Evolutionary conservation across 2,113 vertebrate genomes (phyloP).

Genomic region (Phaethon lepturus): DNA sequence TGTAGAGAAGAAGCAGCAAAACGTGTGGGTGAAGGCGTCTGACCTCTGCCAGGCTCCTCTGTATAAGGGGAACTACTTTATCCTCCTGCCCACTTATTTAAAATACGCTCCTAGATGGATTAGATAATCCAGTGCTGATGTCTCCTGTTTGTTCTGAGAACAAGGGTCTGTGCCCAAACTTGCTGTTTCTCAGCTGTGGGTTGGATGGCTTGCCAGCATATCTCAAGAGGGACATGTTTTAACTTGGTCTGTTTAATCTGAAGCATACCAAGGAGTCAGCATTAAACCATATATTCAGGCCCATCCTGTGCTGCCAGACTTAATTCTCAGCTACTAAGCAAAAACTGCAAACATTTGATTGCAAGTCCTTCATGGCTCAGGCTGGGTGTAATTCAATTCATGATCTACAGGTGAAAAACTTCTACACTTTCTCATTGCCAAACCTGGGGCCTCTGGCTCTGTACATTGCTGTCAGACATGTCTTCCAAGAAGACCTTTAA

Average conservation of each 20-base stretch:
- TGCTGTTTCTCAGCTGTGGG: neutral
- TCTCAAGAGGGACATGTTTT: neutral
- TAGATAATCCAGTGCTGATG: neutral
- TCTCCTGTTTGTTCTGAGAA: neutral
- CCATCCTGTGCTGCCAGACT: neutral
- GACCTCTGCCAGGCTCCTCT: neutral
- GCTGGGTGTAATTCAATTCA: neutral
- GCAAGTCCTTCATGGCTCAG: neutral
- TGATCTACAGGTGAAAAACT: neutral
- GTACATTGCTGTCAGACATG: neutral
- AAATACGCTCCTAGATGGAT: neutral
- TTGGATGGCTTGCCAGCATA: neutral
- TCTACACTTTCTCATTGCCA: neutral
- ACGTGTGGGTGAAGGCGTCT: fast-evolving
- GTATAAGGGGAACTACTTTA: neutral
- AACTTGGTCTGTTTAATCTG: neutral
- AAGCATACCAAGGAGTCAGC: neutral
- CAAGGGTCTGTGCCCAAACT: neutral
- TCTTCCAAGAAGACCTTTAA: neutral
- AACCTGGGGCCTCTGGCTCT: neutral
- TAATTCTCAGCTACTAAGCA: neutral
- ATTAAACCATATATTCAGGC: neutral
- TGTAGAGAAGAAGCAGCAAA: neutral
- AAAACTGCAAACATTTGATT: neutral
- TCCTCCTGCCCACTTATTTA: neutral